Conservation (phyloP, 2,888 invertebrate genomes). For the Eilema caniola region DNA sequence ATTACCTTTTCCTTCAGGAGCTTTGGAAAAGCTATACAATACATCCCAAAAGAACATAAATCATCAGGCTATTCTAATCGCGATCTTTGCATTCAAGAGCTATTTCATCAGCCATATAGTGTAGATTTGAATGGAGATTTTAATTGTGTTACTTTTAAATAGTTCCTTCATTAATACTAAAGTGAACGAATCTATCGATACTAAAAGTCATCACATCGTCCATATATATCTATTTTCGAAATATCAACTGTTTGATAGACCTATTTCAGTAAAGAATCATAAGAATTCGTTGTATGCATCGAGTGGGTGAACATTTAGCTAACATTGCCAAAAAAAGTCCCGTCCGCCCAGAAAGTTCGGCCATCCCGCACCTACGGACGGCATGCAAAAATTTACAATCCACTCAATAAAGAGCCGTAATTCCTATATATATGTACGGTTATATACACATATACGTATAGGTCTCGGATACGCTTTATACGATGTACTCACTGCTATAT, state of each 20-base stretch:
- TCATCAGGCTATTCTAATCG: no score
- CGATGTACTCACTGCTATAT: conserved; percentile 87
- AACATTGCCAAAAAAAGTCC: conserved; percentile 65
- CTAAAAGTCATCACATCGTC: not conserved
- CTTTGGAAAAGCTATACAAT: no score
- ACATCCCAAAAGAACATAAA: no score
- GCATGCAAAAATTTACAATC: conserved; percentile 83
- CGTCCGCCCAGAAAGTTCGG: conserved; percentile 67
- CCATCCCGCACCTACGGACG: conserved; percentile 63
- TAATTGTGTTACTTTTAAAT: no score
- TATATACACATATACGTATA: conserved; percentile 63
- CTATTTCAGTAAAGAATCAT: conserved; percentile 47
- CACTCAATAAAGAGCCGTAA: conserved; percentile 84
- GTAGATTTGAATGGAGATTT: no score
- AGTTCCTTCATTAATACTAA: no score
- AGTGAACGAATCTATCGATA: not conserved
- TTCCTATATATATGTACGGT: conserved; percentile 81
- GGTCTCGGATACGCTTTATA: conserved; percentile 86
- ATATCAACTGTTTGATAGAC: conserved; percentile 42
- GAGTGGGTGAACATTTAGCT: conserved; percentile 58
- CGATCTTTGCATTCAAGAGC: no score
- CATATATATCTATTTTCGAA: conserved; percentile 19
- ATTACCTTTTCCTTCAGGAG: no score
- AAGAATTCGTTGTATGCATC: conserved; percentile 52
- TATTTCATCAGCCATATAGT: no score